Conservation (phyloP, 2,797 vertebrate genomes). For the Emydoidea blandingii region DNA sequence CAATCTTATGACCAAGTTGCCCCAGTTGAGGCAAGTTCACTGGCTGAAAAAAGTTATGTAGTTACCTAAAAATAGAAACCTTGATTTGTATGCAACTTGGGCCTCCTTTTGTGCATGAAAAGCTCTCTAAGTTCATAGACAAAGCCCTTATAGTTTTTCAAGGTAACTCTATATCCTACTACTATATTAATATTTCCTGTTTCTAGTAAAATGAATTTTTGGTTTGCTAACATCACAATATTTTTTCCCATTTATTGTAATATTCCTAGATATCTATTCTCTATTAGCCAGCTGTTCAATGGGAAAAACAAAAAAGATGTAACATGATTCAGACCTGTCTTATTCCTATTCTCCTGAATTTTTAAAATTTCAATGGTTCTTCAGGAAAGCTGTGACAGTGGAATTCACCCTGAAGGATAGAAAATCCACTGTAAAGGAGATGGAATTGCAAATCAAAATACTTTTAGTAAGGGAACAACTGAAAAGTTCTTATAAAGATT, state of each 20-base stretch:
- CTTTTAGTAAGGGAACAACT: background rate
- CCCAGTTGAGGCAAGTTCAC: too few relatives aligned
- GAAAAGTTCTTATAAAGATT: background rate
- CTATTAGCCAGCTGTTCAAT: background rate
- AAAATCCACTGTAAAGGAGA: background rate
- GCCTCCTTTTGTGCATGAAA: too few relatives aligned
- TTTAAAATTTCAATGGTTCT: background rate
- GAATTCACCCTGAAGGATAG: background rate
- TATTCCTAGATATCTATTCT: background rate
- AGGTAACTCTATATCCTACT: too few relatives aligned
- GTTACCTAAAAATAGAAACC: too few relatives aligned
- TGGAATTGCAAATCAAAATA: background rate
- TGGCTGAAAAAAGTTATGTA: too few relatives aligned
- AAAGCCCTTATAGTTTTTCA: too few relatives aligned
- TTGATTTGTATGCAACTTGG: too few relatives aligned
- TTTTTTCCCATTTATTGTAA: background rate
- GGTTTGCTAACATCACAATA: too few relatives aligned
- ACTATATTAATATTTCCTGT: too few relatives aligned
- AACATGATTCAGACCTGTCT: background rate
- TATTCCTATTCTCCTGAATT: background rate
- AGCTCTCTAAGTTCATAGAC: too few relatives aligned
- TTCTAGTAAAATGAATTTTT: too few relatives aligned
- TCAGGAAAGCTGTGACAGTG: background rate
- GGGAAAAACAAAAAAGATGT: background rate
- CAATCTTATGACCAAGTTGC: too few relatives aligned